Evolutionary conservation across 2,113 vertebrate species (phyloP).

Genomic region (Crotalus helleri): DNA sequence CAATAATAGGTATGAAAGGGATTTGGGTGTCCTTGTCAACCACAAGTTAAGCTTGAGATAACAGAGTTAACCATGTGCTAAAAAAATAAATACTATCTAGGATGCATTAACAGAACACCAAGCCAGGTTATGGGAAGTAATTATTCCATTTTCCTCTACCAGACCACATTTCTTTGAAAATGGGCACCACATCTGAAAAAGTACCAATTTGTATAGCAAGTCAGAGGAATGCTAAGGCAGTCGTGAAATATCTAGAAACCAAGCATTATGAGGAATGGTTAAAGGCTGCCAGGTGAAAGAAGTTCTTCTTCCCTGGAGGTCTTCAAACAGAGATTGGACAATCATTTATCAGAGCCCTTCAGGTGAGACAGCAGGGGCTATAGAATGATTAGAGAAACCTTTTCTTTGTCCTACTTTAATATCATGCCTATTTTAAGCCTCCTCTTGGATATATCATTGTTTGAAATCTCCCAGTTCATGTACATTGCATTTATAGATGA

Average conservation of each 20-base stretch:
- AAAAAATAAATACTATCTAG: background rate
- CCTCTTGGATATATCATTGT: background rate
- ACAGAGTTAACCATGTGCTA: background rate
- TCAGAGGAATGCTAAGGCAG: background rate
- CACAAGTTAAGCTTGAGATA: background rate
- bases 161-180: background rate
- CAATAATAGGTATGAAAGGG: background rate
- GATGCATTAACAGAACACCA: background rate
- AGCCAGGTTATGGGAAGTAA: background rate
- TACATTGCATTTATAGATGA: background rate
- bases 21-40: background rate
- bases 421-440: background rate
- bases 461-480: background rate
- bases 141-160: background rate
- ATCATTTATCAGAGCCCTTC: background rate
- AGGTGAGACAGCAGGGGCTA: background rate
- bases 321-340: background rate
- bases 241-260: background rate
- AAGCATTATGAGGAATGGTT: background rate
- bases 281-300: background rate
- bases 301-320: background rate
- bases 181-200: background rate
- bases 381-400: background rate
- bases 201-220: background rate
- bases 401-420: background rate